Evolutionary conservation across 2,888 invertebrate genomes (phyloP).

Genomic region (Dryobota labecula): DNA sequence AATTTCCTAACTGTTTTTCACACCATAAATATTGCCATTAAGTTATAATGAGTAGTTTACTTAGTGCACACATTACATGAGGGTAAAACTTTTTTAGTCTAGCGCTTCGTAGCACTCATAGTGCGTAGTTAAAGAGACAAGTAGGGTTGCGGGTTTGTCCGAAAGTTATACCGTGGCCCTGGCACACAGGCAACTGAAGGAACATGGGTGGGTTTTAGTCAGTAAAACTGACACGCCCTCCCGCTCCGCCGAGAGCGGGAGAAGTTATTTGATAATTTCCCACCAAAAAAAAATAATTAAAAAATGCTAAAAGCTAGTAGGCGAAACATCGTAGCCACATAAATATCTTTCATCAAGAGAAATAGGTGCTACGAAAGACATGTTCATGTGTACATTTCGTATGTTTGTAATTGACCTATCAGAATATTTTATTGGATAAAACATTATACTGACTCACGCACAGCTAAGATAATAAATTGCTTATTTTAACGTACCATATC

Average conservation of each 20-base stretch:
- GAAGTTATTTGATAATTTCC: too few relatives aligned
- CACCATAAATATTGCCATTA: constrained; percentile 46
- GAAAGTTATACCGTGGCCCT: too few relatives aligned
- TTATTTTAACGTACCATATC: constrained; percentile 36
- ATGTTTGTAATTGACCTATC: neutral
- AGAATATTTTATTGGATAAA: neutral
- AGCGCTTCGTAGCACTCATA: neutral
- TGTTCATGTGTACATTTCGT: neutral
- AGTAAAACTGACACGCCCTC: too few relatives aligned
- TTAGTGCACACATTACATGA: constrained; percentile 6
- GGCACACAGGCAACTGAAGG: too few relatives aligned
- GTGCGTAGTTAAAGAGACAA: neutral
- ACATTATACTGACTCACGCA: too few relatives aligned
- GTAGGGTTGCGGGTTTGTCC: too few relatives aligned
- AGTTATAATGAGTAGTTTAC: constrained; percentile 31
- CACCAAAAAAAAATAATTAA: too few relatives aligned
- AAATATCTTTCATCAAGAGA: too few relatives aligned
- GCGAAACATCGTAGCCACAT: too few relatives aligned
- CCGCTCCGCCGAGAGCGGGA: too few relatives aligned
- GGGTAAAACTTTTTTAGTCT: constrained; percentile 17
- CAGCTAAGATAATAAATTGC: neutral
- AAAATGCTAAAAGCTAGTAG: neutral
- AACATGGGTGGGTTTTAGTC: too few relatives aligned
- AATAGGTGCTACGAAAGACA: neutral
- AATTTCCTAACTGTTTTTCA: constrained; percentile 48